Evolutionary conservation across 2,888 invertebrate genomes (phyloP).

Genomic region (Heteromyza rotundicornis): DNA sequence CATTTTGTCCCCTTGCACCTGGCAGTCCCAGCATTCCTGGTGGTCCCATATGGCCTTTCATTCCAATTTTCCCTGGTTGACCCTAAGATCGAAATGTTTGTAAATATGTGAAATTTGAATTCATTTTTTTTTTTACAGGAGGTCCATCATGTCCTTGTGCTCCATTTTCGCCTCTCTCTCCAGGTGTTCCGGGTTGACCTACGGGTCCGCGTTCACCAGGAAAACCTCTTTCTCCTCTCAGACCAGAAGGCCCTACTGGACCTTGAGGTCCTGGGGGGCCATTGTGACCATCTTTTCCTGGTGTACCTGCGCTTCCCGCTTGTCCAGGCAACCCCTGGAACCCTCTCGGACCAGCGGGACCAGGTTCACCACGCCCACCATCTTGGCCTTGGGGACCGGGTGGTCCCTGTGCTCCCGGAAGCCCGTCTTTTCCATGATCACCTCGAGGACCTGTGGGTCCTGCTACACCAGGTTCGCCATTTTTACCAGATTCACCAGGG

Average conservation of each 20-base stretch:
- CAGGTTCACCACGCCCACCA: constrained; percentile 79
- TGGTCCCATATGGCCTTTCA: constrained; percentile 79
- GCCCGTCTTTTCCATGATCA: constrained; percentile 79
- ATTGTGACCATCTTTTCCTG: constrained; percentile 82
- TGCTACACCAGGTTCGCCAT: constrained; percentile 74
- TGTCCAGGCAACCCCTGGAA: constrained; percentile 81
- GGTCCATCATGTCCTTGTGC: constrained; percentile 66
- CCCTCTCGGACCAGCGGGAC: constrained; percentile 79
- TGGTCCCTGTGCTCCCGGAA: constrained; percentile 75
- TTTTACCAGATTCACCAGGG: constrained; percentile 80
- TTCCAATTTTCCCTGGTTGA: constrained; percentile 70
- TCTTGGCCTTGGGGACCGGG: constrained; percentile 75
- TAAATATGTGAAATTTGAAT: background rate
- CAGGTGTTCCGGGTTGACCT: constrained; percentile 66
- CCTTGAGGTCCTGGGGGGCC: constrained; percentile 74
- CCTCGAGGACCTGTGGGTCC: constrained; percentile 81
- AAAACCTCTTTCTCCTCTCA: constrained; percentile 73
- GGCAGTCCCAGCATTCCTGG: constrained; percentile 82
- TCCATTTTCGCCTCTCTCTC: constrained; percentile 65
- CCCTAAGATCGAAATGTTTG: constrained; percentile 53
- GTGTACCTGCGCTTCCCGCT: constrained; percentile 73
- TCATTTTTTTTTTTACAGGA: constrained; percentile 63
- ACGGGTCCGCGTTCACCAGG: constrained; percentile 77
- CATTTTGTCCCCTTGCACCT: constrained; percentile 73
- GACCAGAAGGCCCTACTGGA: constrained; percentile 68